Evolutionary conservation across 2,888 invertebrate species (phyloP), one percentile per base, ranked within the genome.

Genomic region (Caenorhabditis auriculariae): DNA sequence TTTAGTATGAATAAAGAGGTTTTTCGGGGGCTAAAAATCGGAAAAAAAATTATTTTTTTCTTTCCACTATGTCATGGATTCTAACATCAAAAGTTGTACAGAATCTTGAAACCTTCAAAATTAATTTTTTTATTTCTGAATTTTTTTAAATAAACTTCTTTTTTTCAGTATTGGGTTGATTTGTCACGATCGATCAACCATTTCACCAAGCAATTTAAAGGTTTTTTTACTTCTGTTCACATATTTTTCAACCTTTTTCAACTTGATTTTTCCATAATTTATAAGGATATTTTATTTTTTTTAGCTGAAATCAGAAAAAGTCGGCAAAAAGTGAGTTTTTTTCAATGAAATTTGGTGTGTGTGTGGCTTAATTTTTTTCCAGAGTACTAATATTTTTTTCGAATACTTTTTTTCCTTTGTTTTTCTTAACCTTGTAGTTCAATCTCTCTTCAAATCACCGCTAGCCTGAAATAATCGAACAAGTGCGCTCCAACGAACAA

Each of bases 121-220:
- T n/a, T n/a, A n/a, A n/a, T n/a, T n/a, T n/a, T n/a, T n/a, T n/a
- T n/a, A n/a, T n/a, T n/a, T n/a, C n/a, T n/a, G n/a, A n/a, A n/a
- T n/a, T n/a, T n/a, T n/a, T n/a, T n/a, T n/a, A n/a, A n/a, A n/a
- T n/a, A n/a, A n/a, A n/a, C n/a, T n/a, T n/a, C n/a, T n/a, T n/a
- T 54, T 82, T 88, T 88, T 78, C 86, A 93, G 93, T 92, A 92
- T 85, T 93, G 93, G 93, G 84, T 93, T 81, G 93, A 93, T 85
- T 86, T 91, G 83, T 90, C 90, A 60, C 91, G 92, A 85, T 88
- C 90, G 72, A 89, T 73, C n/a, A 58, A 60, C 1, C 66, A 69
- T 35, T 53, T 92, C 82, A 85, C 89, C 74, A 93, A 92, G 83
- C 92, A 93, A 87, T 89, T 92, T 32, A 91, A 91, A 89, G 90